Percentiles rank a stretch among this genome's conserved stretches.
Conservation (phyloP, 1,140 invertebrate species). For the Rhagoletis zephyria region DNA sequence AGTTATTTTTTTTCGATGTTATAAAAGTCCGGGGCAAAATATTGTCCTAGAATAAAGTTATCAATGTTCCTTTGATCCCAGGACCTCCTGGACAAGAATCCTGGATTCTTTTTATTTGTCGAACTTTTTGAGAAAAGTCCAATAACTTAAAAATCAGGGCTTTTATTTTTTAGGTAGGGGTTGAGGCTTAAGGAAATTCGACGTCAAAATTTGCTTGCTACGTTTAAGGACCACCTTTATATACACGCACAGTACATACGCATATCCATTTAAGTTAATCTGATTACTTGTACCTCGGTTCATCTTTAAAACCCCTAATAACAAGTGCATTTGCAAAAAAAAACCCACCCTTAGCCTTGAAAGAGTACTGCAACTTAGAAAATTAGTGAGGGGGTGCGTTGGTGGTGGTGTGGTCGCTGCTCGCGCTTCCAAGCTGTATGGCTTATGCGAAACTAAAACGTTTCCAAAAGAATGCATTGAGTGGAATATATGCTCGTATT, state of each 20-base stretch:
- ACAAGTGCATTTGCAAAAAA: constrained; percentile 15
- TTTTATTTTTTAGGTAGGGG: no score
- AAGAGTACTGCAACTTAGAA: neutral
- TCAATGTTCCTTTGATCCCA: no score
- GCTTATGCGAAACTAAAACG: neutral
- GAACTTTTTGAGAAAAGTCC: no score
- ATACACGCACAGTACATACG: neutral
- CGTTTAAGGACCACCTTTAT: no score
- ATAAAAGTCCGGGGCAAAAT: no score
- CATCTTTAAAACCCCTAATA: constrained; percentile 29
- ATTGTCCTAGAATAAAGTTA: no score
- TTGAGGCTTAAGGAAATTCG: no score
- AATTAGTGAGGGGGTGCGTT: neutral
- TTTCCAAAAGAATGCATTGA: neutral
- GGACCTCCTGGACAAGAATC: no score
- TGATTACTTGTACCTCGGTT: constrained; percentile 21
- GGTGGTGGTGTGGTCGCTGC: neutral
- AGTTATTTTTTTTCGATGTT: no score
- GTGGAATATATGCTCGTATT: neutral
- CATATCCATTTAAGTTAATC: constrained; percentile 23
- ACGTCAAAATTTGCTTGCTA: no score
- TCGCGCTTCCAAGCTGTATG: neutral
- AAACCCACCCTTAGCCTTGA: neutral
- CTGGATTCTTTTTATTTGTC: no score
- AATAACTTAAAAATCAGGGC: no score